Evolutionary conservation across 2,113 vertebrate species (phyloP).

Genomic region (Aviceda subcristata): DNA sequence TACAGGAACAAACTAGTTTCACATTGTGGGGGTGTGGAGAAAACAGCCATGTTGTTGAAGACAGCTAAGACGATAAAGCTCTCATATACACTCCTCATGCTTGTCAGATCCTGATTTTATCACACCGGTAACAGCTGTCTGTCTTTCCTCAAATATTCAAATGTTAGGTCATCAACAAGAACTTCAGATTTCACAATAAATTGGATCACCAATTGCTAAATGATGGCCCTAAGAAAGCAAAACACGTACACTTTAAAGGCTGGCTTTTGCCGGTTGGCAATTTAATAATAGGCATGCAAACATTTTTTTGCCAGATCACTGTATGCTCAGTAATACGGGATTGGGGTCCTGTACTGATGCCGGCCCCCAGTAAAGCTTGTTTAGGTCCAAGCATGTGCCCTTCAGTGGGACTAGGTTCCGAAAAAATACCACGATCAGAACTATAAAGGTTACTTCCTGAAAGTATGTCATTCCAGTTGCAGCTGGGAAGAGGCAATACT

Average conservation of each 20-base stretch:
- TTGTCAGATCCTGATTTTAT: slow-evolving; percentile 7
- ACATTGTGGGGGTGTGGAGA: not conserved
- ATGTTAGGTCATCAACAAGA: not conserved
- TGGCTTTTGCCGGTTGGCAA: not conserved
- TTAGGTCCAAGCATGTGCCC: not conserved
- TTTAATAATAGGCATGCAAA: not conserved
- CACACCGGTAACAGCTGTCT: not conserved
- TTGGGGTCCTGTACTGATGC: not conserved
- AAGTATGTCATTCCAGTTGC: not conserved
- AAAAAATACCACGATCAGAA: not conserved
- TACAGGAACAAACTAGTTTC: not conserved
- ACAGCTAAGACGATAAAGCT: not conserved
- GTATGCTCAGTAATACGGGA: not conserved
- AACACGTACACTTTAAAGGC: not conserved
- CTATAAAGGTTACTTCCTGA: not conserved
- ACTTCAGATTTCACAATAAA: slow-evolving; percentile 12
- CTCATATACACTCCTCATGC: not conserved
- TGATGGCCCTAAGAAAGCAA: not conserved
- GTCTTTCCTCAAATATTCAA: not conserved
- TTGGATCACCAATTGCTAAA: not conserved
- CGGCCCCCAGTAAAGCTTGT: not conserved
- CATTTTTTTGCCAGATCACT: not conserved
- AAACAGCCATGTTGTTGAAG: not conserved
- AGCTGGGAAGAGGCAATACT: not conserved
- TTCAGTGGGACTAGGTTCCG: not conserved